Conservation (phyloP, 2,113 vertebrate genomes). For the Carlito syrichta region DNA sequence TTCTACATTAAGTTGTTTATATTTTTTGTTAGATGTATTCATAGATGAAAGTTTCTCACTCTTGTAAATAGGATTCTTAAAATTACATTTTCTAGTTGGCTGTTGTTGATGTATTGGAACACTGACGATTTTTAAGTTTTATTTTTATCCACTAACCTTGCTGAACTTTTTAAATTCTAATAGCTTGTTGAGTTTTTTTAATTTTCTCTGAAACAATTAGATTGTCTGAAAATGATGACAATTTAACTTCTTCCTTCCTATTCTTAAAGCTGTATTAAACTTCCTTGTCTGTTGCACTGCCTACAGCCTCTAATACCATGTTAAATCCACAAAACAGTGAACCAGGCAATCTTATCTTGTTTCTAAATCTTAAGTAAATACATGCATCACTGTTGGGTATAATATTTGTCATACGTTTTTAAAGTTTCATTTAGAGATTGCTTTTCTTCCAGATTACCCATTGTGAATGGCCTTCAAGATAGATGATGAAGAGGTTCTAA, state of each 20-base stretch:
- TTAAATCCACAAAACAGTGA: slow-evolving; percentile 23
- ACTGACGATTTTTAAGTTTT: slow-evolving; percentile 34
- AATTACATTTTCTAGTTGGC: slow-evolving; percentile 55
- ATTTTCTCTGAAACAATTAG: slow-evolving; percentile 58
- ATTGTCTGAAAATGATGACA: slow-evolving; percentile 39
- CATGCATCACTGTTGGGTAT: not conserved
- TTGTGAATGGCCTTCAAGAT: not conserved
- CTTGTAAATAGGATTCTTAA: slow-evolving; percentile 17
- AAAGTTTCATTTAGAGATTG: not conserved
- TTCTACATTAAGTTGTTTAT: not conserved
- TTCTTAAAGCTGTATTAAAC: slow-evolving; percentile 25
- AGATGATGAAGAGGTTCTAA: not conserved
- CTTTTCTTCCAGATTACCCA: not conserved
- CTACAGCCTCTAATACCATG: not conserved
- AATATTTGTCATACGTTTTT: not conserved
- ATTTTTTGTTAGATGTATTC: slow-evolving; percentile 37
- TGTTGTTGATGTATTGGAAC: not conserved
- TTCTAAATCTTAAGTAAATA: slow-evolving; percentile 14
- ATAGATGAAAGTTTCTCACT: slow-evolving; percentile 20
- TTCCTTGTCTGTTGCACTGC: not conserved
- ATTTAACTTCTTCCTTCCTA: slow-evolving; percentile 12
- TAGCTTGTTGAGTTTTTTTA: slow-evolving; percentile 25
- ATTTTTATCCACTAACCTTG: slow-evolving; percentile 42
- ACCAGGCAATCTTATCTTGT: not conserved
- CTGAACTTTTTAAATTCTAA: slow-evolving; percentile 48